Conservation (phyloP, 2,888 invertebrate species). For the Teleiodes luculella region DNA sequence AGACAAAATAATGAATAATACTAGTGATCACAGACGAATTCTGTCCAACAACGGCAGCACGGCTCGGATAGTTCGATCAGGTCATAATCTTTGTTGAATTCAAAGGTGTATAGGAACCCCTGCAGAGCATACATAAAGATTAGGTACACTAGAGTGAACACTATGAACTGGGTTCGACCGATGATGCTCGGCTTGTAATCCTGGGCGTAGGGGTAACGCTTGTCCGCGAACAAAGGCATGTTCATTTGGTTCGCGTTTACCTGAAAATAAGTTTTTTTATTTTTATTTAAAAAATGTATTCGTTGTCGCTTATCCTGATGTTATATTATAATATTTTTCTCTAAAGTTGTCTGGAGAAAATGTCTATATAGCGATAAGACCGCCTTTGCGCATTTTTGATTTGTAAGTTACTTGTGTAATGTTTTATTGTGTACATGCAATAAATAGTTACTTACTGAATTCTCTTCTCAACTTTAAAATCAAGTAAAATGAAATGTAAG, state of each 20-base stretch:
- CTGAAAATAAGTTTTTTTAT: background rate
- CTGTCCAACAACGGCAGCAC: background rate
- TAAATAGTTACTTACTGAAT: no score
- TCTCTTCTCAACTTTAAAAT: no score
- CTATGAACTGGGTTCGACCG: background rate
- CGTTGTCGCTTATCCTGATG: no score
- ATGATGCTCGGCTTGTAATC: background rate
- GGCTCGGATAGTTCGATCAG: background rate
- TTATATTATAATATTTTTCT: no score
- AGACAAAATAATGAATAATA: background rate
- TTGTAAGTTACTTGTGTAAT: no score
- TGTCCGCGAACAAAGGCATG: background rate
- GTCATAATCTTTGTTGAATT: background rate
- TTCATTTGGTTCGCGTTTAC: background rate
- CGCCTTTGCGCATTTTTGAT: no score
- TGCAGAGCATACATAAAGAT: slow-evolving; percentile 4
- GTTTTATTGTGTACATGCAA: no score
- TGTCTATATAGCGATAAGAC: no score
- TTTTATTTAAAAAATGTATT: no score
- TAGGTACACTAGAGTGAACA: background rate
- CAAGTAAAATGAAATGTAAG: no score
- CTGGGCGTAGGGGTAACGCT: background rate
- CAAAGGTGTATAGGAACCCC: background rate
- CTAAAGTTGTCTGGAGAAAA: no score
- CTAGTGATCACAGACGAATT: background rate